These are phyloP conservation scores for Bubo blakistoni DNA, from an alignment of 2,113 vertebrate genomes.

Conservation along the genomic window DNA sequence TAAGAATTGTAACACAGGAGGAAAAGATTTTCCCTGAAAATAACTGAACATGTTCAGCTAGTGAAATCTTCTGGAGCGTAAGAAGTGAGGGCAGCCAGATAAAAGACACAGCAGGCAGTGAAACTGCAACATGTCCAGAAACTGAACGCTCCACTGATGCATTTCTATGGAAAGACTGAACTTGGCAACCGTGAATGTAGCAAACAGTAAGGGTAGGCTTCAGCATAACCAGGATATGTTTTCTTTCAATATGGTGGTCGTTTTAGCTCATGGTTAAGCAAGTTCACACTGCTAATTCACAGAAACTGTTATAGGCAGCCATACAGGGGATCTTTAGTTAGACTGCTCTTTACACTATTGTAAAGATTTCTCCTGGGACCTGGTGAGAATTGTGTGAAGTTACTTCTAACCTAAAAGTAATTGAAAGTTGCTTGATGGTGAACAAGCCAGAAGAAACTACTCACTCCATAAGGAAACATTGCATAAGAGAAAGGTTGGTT, in stretches of 20 bases:
- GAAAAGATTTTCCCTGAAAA: neutral
- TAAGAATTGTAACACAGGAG: neutral
- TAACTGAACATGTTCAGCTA: neutral
- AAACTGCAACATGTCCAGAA: neutral
- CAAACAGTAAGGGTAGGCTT: neutral
- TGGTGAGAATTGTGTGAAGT: neutral
- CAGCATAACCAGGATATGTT: neutral
- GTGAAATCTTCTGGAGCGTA: neutral
- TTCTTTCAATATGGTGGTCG: neutral
- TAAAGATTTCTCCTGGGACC: neutral
- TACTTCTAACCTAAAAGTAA: neutral
- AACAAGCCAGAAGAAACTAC: neutral
- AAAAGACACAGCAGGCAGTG: neutral
- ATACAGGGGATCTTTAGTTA: neutral
- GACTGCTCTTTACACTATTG: neutral
- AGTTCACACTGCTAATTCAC: neutral
- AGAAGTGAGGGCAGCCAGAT: neutral
- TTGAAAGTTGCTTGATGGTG: neutral
- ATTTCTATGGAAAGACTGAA: neutral
- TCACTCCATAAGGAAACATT: accelerated
- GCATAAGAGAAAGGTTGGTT: neutral
- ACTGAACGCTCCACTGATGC: neutral
- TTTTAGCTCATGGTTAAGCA: neutral
- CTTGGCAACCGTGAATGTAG: accelerated
- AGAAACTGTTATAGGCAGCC: neutral